phyloP scores from a whole-genome alignment of 2,888 invertebrate species.

The Polylopha cassiicola region DNA sequence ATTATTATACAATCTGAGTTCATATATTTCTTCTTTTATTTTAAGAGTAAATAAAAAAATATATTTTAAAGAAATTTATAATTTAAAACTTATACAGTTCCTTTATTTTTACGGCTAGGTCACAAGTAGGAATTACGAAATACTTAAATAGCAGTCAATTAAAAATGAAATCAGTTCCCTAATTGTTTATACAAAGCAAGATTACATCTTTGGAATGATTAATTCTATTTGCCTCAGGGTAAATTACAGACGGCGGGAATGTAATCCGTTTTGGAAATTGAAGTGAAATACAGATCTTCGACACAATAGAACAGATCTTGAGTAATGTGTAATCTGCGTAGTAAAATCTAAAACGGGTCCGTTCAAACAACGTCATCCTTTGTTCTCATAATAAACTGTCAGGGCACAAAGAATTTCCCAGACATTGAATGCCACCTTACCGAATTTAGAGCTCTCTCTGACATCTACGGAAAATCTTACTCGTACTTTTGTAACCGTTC shows the following conservation, averaged over 20 bases:
- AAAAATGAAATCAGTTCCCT: constrained; percentile 17
- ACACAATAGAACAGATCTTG: constrained; percentile 56
- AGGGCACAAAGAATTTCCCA: constrained; percentile 62
- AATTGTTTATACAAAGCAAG: constrained; percentile 27
- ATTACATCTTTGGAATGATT: constrained; percentile 39
- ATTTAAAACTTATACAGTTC: no score
- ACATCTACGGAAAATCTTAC: constrained; percentile 34
- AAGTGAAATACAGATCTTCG: constrained; percentile 51
- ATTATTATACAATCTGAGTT: no score
- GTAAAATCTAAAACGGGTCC: constrained; percentile 62
- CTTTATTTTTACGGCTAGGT: no score
- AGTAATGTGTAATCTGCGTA: constrained; percentile 61
- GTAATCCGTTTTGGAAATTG: constrained; percentile 53
- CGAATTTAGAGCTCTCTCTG: constrained; percentile 51
- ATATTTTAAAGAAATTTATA: no score
- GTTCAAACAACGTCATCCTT: constrained; percentile 59
- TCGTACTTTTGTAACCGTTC: constrained; percentile 12
- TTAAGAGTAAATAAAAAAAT: no score
- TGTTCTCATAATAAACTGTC: constrained; percentile 70
- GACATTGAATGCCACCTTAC: constrained; percentile 54
- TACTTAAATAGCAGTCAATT: constrained; percentile 9
- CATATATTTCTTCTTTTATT: no score
- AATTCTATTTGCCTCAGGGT: constrained; percentile 40
- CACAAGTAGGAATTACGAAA: no score
- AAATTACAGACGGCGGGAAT: constrained; percentile 47